Conservation (phyloP, 92 coral and sea anemone species). For the Phenganax marumi region DNA sequence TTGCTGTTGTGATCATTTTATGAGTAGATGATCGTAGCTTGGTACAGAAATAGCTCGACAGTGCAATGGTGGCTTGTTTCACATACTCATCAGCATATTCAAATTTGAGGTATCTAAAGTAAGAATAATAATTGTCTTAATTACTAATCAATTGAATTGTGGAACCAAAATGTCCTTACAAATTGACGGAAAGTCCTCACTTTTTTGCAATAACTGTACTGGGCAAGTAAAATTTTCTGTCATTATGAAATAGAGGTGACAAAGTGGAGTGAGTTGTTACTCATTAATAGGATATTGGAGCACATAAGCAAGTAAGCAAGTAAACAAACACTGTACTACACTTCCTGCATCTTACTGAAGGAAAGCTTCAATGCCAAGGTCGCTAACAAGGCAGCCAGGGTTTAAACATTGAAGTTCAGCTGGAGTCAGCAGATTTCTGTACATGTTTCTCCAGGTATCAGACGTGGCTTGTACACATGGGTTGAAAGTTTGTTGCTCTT, state of each 20-base stretch:
- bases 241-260: too few relatives aligned
- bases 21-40: neutral
- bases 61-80: neutral
- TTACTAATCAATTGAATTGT: too few relatives aligned
- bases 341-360: neutral
- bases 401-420: slow-evolving; percentile 32
- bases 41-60: neutral
- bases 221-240: too few relatives aligned
- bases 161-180: too few relatives aligned
- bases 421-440: neutral
- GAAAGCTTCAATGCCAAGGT: slow-evolving; percentile 37
- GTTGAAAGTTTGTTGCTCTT: neutral
- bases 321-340: neutral
- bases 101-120: neutral
- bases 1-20: neutral
- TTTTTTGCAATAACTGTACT: too few relatives aligned
- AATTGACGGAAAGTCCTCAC: too few relatives aligned
- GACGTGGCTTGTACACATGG: neutral
- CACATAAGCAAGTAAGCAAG: too few relatives aligned
- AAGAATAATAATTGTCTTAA: too few relatives aligned
- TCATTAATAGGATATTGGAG: too few relatives aligned
- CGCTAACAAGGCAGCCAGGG: slow-evolving; percentile 34
- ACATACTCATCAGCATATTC: neutral
- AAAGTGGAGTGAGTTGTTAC: too few relatives aligned
- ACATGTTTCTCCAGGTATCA: neutral